Base-by-base conservation (phyloP, 2,797 vertebrate species). In the Notoglanidium macrostoma region DNA sequence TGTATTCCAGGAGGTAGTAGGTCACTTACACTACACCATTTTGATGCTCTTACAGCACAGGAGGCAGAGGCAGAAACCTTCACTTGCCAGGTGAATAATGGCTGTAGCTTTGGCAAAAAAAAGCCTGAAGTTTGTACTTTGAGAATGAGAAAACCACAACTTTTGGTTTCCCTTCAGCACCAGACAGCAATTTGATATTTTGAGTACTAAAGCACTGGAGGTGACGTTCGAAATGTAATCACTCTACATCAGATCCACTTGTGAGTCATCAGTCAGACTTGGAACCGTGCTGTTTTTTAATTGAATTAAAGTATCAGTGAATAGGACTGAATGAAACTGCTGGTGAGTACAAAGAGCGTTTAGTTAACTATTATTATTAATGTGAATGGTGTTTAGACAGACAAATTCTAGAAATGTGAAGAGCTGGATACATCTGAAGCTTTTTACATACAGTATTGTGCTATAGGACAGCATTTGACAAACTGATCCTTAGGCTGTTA, bases 1-100 rank as follows among this genome's bases (percentile, higher is more conserved):
- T 78, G 54, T 35, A 46, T 35, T 72, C 65, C 19, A 51, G 29
- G 40, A 84, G 77, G 63, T 80, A 79, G 40, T 72, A 55, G 87
- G 83, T 78, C 55, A 81, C 26, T 83, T 76, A 15, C 10, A 9
- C 32, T 57, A 73, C 65, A 35, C 19, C 44, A 40, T 70, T 61
- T 67, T 61, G 68, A 23, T 67, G 35, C 73, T 79, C 26, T 61
- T 57, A 12, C 51, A 59, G 67, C 55, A 46, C 57, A 65, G 26
- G 54, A 54, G 12, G 21, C 26, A 44, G 54, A 54, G 12, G 21
- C 26, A 44, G 29, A 17, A 29, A 67, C 83, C 76, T 74, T 85
- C 23, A 35, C 44, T 61, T 74, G 32, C 70, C 68, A 74, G 83
- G 46, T 81, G 68, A 85, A 46, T 26, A 65, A 81, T 44, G 46